Conservation (phyloP, 2,797 vertebrate species). For the Peromyscus eremicus region DNA sequence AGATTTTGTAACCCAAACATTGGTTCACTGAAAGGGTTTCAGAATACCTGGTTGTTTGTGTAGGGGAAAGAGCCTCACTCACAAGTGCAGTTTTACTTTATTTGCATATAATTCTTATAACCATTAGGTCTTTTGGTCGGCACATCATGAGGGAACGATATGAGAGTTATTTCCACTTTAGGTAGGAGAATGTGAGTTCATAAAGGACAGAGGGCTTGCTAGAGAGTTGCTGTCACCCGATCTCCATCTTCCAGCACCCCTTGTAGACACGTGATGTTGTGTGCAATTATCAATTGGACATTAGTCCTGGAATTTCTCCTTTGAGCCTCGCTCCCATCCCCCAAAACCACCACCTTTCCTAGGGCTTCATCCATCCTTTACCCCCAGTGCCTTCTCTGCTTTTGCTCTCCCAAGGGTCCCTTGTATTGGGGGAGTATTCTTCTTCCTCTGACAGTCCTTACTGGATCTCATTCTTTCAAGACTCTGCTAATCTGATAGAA, state of each 20-base stretch:
- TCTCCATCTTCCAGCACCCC: background rate
- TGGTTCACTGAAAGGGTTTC: slow-evolving; percentile 4
- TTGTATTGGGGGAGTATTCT: background rate
- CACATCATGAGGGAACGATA: background rate
- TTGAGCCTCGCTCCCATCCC: background rate
- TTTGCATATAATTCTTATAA: slow-evolving; percentile 50
- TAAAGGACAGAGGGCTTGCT: background rate
- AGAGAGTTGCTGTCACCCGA: background rate
- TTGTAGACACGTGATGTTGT: background rate
- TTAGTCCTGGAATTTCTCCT: background rate
- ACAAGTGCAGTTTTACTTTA: slow-evolving; percentile 35
- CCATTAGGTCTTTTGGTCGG: background rate
- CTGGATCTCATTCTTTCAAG: slow-evolving; percentile 6
- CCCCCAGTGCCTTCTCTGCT: background rate
- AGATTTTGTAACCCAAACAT: background rate
- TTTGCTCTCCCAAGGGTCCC: background rate
- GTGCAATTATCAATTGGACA: background rate
- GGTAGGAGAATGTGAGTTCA: background rate
- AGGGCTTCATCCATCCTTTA: background rate
- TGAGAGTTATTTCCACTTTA: slow-evolving; percentile 15
- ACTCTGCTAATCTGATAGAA: slow-evolving; percentile 31
- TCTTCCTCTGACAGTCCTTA: background rate
- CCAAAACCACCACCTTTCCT: background rate
- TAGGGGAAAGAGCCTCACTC: background rate
- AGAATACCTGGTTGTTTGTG: slow-evolving; percentile 23